These are phyloP conservation scores for Myathropa florea DNA, from an alignment of 2,888 invertebrate genomes.

Conservation along the genomic window DNA sequence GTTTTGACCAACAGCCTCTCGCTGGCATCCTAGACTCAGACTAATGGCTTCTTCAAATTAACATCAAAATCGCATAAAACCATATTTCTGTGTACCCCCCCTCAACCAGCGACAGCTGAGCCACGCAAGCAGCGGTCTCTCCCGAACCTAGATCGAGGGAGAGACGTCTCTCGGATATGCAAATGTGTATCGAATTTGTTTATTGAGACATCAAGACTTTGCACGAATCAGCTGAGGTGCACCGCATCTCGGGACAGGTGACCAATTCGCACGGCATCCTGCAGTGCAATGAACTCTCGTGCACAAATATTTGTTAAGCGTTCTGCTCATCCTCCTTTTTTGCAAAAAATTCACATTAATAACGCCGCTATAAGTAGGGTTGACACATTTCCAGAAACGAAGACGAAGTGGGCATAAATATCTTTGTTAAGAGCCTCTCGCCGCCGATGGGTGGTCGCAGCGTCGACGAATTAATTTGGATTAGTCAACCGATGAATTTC, in stretches of 20 bases:
- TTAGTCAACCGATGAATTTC: conserved; percentile 35
- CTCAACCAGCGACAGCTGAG: too few relatives aligned
- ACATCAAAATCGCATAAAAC: not conserved
- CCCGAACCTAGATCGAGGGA: too few relatives aligned
- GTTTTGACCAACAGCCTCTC: not conserved
- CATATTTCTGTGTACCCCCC: not conserved
- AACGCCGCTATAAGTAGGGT: not conserved
- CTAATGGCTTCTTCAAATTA: not conserved
- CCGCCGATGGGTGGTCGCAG: conserved; percentile 38
- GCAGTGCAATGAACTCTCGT: not conserved
- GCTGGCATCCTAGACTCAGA: not conserved
- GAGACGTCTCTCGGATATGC: too few relatives aligned
- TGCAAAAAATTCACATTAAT: not conserved
- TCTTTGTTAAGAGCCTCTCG: conserved; percentile 9
- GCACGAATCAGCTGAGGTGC: too few relatives aligned
- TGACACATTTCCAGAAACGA: not conserved
- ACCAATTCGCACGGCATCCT: not conserved
- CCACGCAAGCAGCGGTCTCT: too few relatives aligned
- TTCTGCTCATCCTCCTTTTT: too few relatives aligned
- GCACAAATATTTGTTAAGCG: not conserved
- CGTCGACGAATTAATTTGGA: conserved; percentile 49
- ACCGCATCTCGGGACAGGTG: too few relatives aligned
- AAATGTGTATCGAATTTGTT: too few relatives aligned
- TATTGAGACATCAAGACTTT: too few relatives aligned
- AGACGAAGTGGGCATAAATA: conserved; percentile 27